Conservation (phyloP, 2,797 vertebrate genomes). For the Nyctalus aviator region DNA sequence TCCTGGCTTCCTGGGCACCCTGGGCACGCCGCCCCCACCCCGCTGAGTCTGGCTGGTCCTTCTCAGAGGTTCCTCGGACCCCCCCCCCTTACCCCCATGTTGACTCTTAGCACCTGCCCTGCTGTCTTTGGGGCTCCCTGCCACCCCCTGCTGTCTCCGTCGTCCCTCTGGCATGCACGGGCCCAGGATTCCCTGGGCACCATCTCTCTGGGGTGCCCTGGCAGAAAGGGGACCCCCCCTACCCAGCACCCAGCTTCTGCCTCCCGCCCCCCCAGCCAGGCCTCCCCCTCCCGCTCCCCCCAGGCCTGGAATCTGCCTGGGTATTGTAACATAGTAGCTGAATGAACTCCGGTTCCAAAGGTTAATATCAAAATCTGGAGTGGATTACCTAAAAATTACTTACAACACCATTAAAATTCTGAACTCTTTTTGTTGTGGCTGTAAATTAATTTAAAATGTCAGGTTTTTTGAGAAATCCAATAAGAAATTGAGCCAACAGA, state of each 20-base stretch:
- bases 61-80: neutral
- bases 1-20: conserved; percentile 22
- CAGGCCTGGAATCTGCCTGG: conserved; percentile 82
- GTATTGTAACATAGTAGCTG: conserved; percentile 93
- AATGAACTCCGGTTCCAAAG: conserved; percentile 95
- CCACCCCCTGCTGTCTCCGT: neutral
- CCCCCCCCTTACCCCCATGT: neutral
- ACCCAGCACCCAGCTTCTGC: neutral
- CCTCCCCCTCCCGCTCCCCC: conserved; percentile 42
- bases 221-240: neutral
- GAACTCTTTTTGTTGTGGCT: conserved; percentile 96
- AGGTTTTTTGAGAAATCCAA: conserved; percentile 94
- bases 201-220: conserved; percentile 52
- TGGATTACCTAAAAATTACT: conserved; percentile 97
- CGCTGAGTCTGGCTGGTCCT: neutral
- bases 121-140: neutral
- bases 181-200: neutral
- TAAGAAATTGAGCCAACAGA: conserved; percentile 92
- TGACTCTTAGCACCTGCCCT: neutral
- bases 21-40: neutral
- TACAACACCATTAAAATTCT: conserved; percentile 96
- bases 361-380: conserved; percentile 95
- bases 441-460: conserved; percentile 98
- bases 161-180: neutral
- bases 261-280: conserved; percentile 61